Evolutionary conservation across 2,113 vertebrate genomes (phyloP).

Genomic region (Chionodraco myersi): DNA sequence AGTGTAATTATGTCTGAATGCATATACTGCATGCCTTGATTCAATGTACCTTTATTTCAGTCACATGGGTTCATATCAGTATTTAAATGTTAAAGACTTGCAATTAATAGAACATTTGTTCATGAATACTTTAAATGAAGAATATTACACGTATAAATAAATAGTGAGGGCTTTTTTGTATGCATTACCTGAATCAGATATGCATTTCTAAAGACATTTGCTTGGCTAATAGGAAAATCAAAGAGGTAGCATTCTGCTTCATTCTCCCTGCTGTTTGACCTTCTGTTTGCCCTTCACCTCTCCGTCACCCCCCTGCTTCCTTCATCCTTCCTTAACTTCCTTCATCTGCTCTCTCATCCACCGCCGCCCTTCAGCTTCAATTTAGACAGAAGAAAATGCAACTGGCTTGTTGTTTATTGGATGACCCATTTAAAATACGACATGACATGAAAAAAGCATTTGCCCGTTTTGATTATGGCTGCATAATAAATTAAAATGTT

Average conservation of each 20-base stretch:
- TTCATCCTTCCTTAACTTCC: not conserved
- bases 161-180: not conserved
- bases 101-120: not conserved
- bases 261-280: not conserved
- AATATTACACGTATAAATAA: not conserved
- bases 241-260: too few relatives aligned
- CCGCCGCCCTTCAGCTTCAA: not conserved
- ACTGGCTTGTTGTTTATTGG: not conserved
- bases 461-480: not conserved
- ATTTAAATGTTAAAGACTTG: not conserved
- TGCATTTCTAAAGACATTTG: not conserved
- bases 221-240: not conserved
- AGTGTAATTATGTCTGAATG: not conserved
- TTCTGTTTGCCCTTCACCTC: conserved; percentile 1
- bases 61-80: not conserved
- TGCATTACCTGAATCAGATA: not conserved
- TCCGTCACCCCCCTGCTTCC: not conserved
- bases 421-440: not conserved
- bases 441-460: not conserved
- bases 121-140: not conserved
- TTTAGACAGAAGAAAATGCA: not conserved
- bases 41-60: not conserved
- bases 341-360: not conserved
- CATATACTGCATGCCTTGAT: not conserved
- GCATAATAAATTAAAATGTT: too few relatives aligned